Percentiles rank a stretch among this genome's conserved stretches.
phyloP scores from a whole-genome alignment of 2,113 vertebrate species.

The Prunella himalayana region DNA sequence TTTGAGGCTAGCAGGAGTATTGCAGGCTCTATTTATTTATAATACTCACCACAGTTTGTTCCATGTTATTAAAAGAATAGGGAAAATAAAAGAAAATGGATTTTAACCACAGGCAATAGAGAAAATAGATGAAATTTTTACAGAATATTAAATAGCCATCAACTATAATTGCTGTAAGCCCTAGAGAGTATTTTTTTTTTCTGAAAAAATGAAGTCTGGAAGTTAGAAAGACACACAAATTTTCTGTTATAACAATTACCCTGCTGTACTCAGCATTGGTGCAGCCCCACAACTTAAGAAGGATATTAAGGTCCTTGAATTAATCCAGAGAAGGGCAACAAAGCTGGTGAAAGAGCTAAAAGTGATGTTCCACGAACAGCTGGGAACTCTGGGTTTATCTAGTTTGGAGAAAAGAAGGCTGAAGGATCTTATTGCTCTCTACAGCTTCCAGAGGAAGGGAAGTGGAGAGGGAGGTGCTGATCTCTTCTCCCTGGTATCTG shows the following conservation, averaged over 20 bases:
- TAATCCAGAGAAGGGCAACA: background rate
- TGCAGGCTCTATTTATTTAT: background rate
- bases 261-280: background rate
- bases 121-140: background rate
- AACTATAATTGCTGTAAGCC: background rate
- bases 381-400: background rate
- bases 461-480: rapidly evolving
- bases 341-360: background rate
- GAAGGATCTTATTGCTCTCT: background rate
- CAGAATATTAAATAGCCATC: background rate
- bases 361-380: background rate
- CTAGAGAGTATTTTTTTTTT: background rate
- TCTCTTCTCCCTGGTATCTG: background rate
- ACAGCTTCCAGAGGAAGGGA: background rate
- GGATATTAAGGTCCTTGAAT: background rate
- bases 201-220: background rate
- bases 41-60: background rate
- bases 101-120: background rate
- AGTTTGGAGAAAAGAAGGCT: background rate
- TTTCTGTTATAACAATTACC: background rate
- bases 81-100: background rate
- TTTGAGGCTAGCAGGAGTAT: background rate
- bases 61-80: background rate
- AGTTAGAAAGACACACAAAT: background rate
- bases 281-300: background rate